Percentiles rank a stretch among this genome's conserved stretches.
These are phyloP conservation scores for Monoplex corrugatus DNA, from an alignment of 2,888 invertebrate genomes.

Conservation along the genomic window DNA sequence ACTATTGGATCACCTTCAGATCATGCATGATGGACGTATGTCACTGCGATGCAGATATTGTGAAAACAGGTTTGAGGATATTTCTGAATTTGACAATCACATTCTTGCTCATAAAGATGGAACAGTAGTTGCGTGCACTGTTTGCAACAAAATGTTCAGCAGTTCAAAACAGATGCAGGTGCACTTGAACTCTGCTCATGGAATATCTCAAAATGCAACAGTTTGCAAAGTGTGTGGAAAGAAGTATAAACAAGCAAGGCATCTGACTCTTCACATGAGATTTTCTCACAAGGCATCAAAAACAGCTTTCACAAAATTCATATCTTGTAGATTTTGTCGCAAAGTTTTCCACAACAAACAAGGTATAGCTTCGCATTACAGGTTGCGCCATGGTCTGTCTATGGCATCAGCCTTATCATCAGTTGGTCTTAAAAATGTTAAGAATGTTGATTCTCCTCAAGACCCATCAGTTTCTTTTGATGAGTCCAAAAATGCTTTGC, in stretches of 20 bases:
- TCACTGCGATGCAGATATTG: constrained; percentile 1
- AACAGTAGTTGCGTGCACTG: constrained; percentile 10
- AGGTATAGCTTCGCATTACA: constrained; percentile 25
- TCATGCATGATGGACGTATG: constrained; percentile 32
- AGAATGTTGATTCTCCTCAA: background rate
- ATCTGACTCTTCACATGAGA: background rate
- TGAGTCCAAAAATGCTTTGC: background rate
- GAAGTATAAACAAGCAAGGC: background rate
- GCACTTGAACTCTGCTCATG: background rate
- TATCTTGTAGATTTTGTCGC: constrained; percentile 6
- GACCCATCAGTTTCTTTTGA: background rate
- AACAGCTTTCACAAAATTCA: background rate
- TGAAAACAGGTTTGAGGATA: background rate
- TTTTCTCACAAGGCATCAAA: background rate
- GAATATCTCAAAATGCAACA: background rate
- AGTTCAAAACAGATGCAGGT: background rate
- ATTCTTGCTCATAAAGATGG: constrained; percentile 18
- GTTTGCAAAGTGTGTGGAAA: constrained; percentile 27
- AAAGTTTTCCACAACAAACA: constrained; percentile 27
- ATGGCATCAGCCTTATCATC: background rate
- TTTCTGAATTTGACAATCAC: constrained; percentile 12
- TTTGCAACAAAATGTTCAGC: background rate
- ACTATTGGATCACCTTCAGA: constrained; percentile 28
- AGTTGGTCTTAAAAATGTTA: background rate
- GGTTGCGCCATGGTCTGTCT: background rate